A percentile compares a stretch with the other conserved stretches of the same genome.
phyloP scores from a whole-genome alignment of 1,140 invertebrate genomes.

The Drosophila seguyi region DNA sequence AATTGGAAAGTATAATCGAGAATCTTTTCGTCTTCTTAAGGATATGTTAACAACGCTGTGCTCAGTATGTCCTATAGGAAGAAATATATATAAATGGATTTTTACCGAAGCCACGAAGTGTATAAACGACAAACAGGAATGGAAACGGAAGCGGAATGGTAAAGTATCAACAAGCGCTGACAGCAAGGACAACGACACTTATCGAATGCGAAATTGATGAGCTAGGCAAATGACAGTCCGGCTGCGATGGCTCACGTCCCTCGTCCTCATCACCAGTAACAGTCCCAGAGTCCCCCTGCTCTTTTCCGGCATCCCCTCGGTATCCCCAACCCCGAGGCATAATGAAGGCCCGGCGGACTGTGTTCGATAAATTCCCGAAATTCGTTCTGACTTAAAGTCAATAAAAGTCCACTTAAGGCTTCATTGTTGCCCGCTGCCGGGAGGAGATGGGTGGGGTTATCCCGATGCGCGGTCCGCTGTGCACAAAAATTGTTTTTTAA shows the following conservation, averaged over 20 bases:
- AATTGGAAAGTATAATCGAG: no score
- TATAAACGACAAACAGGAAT: conserved; percentile 18
- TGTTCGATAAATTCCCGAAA: conserved; percentile 81
- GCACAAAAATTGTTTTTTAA: conserved; percentile 82
- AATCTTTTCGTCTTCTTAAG: no score
- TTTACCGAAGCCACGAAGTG: conserved; percentile 12
- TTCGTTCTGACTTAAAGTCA: conserved; percentile 82
- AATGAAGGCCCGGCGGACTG: conserved; percentile 72
- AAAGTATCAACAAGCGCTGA: conserved; percentile 39
- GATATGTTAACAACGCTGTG: no score
- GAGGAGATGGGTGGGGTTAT: conserved; percentile 18
- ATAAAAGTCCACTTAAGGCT: conserved; percentile 83
- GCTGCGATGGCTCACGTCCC: conserved; percentile 36
- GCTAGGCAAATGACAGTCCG: conserved; percentile 71
- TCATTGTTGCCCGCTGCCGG: conserved; percentile 66
- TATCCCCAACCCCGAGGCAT: conserved; percentile 50
- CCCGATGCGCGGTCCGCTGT: conserved; percentile 43
- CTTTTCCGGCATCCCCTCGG: neutral
- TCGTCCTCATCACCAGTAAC: conserved; percentile 22
- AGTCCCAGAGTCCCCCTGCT: neutral
- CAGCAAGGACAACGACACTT: conserved; percentile 53
- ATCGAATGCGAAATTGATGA: conserved; percentile 81
- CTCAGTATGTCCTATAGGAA: neutral
- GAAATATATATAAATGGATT: conserved; percentile 1
- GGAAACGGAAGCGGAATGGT: conserved; percentile 17